Evolutionary conservation across 2,113 vertebrate genomes (phyloP).

Genomic region (Capreolus pygargus): DNA sequence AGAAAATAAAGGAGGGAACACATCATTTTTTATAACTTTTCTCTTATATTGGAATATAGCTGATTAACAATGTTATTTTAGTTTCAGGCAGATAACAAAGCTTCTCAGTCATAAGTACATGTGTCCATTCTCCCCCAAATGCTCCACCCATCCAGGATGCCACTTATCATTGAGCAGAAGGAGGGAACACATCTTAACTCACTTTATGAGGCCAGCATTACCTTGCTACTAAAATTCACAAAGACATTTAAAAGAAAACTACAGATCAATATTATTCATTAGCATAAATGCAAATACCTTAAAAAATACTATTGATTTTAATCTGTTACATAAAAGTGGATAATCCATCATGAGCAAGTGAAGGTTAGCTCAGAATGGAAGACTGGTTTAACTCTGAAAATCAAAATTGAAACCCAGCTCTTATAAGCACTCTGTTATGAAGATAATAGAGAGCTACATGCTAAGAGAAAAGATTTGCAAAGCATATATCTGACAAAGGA

Average conservation of each 20-base stretch:
- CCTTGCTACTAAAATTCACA: background rate
- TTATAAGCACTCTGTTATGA: background rate
- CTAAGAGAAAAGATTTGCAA: background rate
- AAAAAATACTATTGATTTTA: background rate
- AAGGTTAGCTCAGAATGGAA: background rate
- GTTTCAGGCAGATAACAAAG: background rate
- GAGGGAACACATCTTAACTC: background rate
- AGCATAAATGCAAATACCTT: background rate
- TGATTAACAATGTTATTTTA: background rate
- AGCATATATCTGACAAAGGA: background rate
- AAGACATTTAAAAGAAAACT: background rate
- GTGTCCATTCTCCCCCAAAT: background rate
- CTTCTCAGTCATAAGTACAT: background rate
- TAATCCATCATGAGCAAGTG: background rate
- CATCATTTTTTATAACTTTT: background rate
- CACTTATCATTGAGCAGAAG: background rate
- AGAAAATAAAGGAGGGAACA: background rate
- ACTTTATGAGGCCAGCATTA: background rate
- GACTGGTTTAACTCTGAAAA: background rate
- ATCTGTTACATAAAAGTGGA: background rate
- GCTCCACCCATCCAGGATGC: background rate
- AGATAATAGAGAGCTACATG: background rate
- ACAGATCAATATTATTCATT: background rate
- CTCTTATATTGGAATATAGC: background rate
- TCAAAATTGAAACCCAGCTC: background rate